Evolutionary conservation across 2,888 invertebrate genomes (phyloP), one percentile per base, ranked within the genome.

Genomic region (Latrodectus hesperus): DNA sequence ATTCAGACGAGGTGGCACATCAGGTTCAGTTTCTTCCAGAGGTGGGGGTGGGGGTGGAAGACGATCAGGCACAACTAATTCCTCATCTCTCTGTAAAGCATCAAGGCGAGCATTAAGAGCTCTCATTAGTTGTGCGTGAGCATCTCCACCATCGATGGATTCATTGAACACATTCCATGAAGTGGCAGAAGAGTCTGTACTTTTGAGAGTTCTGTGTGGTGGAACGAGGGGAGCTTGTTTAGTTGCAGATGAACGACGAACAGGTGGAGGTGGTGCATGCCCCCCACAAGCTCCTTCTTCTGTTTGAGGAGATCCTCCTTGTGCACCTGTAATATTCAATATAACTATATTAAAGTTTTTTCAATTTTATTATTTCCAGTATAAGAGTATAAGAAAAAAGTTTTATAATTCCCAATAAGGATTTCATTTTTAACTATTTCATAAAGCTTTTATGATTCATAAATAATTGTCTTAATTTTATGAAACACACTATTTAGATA

Each of bases 101-200:
- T 81, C 79, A 0, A 88, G 74, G 8, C 88, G 84, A 51, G 88
- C 88, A 65, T 88, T 88, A 53, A 88, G 82, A 1, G 88, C 88
- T 64, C 84, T 72, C 81, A 88, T 88, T 60, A 88, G 55, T 22
- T 88, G 88, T 12, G 88, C 84, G 72, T 88, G 88, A 9, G 88
- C 88, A 73, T 80, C 83, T n/a, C 77, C 53, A 4, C 68, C 73
- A 67, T 82, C 85, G 60, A 16, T 64, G 11, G 72, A 17, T 51
- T 88, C 88, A 53, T 51, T 65, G 52, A 86, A 88, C 14, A 88
- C 88, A 74, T 86, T 88, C 88, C 88, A 88, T 9, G 88, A 88
- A 12, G 88, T 88, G 4, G 75, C 38, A 60, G 74, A 74, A n/a
- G 51, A 17, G 4, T 75, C 85, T 51, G 55, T 16, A 26, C 38